Evolutionary conservation across 53 echinoderm and acorn worm species (phyloP).

Genomic region (Apostichopus leukothele): DNA sequence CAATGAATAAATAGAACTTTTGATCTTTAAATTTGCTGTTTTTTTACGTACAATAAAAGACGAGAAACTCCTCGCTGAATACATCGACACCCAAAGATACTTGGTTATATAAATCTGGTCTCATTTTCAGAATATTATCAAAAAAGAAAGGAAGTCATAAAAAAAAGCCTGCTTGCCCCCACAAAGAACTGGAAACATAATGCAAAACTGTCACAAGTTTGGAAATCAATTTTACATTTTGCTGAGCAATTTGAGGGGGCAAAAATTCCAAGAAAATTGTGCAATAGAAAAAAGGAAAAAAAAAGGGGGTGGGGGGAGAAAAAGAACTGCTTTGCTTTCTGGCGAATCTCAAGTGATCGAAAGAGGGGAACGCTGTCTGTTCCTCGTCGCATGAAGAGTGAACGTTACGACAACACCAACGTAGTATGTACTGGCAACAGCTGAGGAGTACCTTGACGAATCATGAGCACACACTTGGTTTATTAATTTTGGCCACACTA

Average conservation of each 20-base stretch:
- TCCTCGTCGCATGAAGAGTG: too few species aligned
- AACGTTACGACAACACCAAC: too few species aligned
- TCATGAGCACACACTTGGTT: not conserved
- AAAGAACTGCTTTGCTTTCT: too few species aligned
- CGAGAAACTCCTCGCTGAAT: too few species aligned
- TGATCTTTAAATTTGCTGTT: too few species aligned
- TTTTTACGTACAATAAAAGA: too few species aligned
- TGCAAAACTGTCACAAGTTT: not conserved
- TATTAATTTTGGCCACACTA: conserved; percentile 27
- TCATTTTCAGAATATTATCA: not conserved
- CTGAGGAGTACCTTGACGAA: not conserved
- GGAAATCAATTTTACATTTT: not conserved
- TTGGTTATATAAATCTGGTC: too few species aligned
- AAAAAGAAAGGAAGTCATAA: not conserved
- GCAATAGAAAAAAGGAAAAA: not conserved
- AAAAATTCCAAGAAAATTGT: conserved; percentile 8
- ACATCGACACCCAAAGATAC: too few species aligned
- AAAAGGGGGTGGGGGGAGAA: not conserved
- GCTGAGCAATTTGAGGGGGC: conserved; percentile 4
- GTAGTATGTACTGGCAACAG: too few species aligned
- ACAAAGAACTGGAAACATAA: not conserved
- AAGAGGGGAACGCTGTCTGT: not conserved
- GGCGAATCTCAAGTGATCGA: too few species aligned
- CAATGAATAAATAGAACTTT: too few species aligned
- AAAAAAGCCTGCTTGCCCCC: too few species aligned